Conservation (phyloP, 2,113 vertebrate genomes). For the Ptilorrhoa leucosticta region DNA sequence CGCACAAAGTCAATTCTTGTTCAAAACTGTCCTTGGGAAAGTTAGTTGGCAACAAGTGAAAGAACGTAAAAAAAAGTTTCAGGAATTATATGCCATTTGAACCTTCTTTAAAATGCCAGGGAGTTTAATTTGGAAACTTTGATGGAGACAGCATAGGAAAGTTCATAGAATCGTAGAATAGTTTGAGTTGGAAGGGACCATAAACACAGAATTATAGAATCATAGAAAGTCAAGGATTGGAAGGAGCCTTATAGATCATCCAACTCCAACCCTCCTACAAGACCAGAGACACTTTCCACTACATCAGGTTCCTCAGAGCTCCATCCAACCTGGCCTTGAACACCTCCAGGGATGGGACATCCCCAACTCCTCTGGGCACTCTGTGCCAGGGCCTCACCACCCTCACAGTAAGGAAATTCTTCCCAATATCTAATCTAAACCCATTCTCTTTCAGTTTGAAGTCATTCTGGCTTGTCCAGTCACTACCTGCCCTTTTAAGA, state of each 20-base stretch:
- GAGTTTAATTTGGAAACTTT: not conserved
- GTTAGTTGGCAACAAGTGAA: not conserved
- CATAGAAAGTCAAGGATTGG: not conserved
- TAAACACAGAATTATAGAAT: not conserved
- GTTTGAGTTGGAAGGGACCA: not conserved
- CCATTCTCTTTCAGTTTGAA: not conserved
- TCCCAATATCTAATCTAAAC: not conserved
- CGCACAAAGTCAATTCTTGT: not conserved
- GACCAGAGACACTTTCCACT: not conserved
- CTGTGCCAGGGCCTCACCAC: not conserved
- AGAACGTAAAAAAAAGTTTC: not conserved
- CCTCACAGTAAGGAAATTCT: not conserved
- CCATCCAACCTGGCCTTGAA: not conserved
- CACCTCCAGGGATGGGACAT: too few relatives aligned
- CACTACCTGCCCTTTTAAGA: not conserved
- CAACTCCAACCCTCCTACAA: not conserved
- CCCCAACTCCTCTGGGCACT: not conserved
- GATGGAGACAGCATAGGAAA: not conserved
- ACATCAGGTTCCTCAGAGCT: not conserved
- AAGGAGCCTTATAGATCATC: not conserved
- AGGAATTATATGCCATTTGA: not conserved
- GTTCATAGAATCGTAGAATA: not conserved
- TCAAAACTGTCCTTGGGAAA: not conserved
- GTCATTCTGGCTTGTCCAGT: fast-evolving
- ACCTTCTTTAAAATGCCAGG: not conserved